These are phyloP conservation scores for Leptinotarsa rubiginosa DNA, from an alignment of 2,888 invertebrate species.

Conservation along the genomic window DNA sequence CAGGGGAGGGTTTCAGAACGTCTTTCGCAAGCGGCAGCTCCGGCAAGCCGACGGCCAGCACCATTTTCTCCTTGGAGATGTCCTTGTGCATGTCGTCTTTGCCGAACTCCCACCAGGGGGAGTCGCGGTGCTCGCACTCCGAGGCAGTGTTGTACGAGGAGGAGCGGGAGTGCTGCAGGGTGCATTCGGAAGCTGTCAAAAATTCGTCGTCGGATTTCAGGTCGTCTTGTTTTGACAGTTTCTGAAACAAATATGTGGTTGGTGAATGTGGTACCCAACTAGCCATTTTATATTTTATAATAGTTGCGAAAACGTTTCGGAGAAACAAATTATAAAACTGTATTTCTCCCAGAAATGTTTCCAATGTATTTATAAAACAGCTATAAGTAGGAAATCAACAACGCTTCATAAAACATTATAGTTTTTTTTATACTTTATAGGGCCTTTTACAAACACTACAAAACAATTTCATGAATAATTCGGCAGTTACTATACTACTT, in stretches of 20 bases:
- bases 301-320: too few relatives aligned
- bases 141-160: conserved; percentile 78
- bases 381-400: too few relatives aligned
- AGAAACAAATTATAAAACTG: too few relatives aligned
- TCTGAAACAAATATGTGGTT: conserved; percentile 40
- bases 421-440: too few relatives aligned
- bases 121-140: conserved; percentile 71
- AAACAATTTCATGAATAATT: too few relatives aligned
- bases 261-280: background rate
- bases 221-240: conserved; percentile 65
- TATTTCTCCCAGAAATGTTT: too few relatives aligned
- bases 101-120: conserved; percentile 71
- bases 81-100: conserved; percentile 63
- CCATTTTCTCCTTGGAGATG: conserved; percentile 65
- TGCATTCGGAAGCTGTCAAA: conserved; percentile 77
- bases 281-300: too few relatives aligned
- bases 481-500: too few relatives aligned
- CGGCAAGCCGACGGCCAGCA: conserved; percentile 64
- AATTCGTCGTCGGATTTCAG: conserved; percentile 73
- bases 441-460: too few relatives aligned
- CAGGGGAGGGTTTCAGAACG: conserved; percentile 64
- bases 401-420: too few relatives aligned
- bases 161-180: conserved; percentile 75
- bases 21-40: conserved; percentile 60
- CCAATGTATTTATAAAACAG: too few relatives aligned